Evolutionary conservation across 2,113 vertebrate species (phyloP), one percentile per base, ranked within the genome.

Genomic region (Arenaria interpres): DNA sequence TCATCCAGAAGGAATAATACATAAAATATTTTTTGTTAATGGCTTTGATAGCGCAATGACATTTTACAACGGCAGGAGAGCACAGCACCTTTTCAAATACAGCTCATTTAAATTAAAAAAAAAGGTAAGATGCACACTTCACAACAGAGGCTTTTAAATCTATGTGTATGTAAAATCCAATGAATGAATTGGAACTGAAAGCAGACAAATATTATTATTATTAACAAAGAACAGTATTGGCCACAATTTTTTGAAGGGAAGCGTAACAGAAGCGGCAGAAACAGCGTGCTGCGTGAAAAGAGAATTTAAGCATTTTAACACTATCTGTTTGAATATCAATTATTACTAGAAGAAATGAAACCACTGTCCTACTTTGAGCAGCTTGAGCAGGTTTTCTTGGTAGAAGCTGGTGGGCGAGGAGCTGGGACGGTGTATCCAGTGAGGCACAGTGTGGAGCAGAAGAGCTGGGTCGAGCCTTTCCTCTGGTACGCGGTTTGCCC

Each of bases 401-500:
- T 91, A 87, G 98, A 84, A 96, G 97, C 96, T 62, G 93, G 97
- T 83, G 97, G 96, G 80, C 97, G 98, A 95, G 95, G 67, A 16
- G 98, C 98, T 96, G 98, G 98, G 82, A 98, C 97, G 69, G 98
- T 98, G 94, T 99, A 99, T 95, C 99, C 99, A 72, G 99, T 99
- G 96, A 99, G 98, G 98, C 99, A 99, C 97, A 97, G 56, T 85
- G 99, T 99, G 94, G 99, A 99, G 98, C 99, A 99, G 98, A 99
- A 99, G 69, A 99, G 99, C 39, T 99, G 98, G 24, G 99, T 98
- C 22, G 98, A 99, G 88, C 99, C 99, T 97, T 99, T 99, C 96
- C 99, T 99, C 98, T 99, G 99, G 97, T 99, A 99, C 8, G 99
- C 99, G 2, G 99, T 99, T 98, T 99, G 99, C 35, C 99, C 99